Percentiles rank a stretch among this genome's conserved stretches.
These are phyloP conservation scores for Callimorpha dominula DNA, from an alignment of 2,888 invertebrate species.

Conservation along the genomic window DNA sequence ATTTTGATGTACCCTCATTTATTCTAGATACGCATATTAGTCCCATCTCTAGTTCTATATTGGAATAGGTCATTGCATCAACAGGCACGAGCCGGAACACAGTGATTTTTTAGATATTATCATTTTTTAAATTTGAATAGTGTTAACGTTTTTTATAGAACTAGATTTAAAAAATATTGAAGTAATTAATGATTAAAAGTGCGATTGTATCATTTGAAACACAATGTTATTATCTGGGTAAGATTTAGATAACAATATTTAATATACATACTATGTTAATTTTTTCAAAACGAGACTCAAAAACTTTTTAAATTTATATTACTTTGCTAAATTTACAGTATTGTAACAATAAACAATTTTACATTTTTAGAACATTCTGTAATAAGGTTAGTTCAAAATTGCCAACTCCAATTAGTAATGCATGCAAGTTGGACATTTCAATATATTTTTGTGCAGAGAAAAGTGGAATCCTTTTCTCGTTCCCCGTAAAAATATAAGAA, in stretches of 20 bases:
- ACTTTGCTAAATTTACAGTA: background rate
- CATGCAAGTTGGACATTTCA: background rate
- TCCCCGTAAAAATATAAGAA: background rate
- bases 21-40: conserved; percentile 13
- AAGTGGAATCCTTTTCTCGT: background rate
- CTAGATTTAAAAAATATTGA: conserved; percentile 31
- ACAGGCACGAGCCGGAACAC: conserved; percentile 68
- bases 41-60: conserved; percentile 37
- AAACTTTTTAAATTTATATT: background rate
- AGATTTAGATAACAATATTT: conserved; percentile 47
- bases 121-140: conserved; percentile 42
- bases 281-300: background rate
- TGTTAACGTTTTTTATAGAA: conserved; percentile 54
- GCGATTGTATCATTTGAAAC: conserved; percentile 40
- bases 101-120: conserved; percentile 47
- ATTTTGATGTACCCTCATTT: conserved; percentile 55
- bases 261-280: background rate
- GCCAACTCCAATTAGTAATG: background rate
- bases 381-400: background rate
- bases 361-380: background rate
- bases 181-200: conserved; percentile 60
- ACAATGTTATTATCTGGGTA: conserved; percentile 77
- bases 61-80: conserved; percentile 71
- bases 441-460: background rate
- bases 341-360: background rate